Evolutionary conservation across 1,140 invertebrate species (phyloP), one percentile per base, ranked within the genome.

Genomic region (Drosophila lacteicornis): DNA sequence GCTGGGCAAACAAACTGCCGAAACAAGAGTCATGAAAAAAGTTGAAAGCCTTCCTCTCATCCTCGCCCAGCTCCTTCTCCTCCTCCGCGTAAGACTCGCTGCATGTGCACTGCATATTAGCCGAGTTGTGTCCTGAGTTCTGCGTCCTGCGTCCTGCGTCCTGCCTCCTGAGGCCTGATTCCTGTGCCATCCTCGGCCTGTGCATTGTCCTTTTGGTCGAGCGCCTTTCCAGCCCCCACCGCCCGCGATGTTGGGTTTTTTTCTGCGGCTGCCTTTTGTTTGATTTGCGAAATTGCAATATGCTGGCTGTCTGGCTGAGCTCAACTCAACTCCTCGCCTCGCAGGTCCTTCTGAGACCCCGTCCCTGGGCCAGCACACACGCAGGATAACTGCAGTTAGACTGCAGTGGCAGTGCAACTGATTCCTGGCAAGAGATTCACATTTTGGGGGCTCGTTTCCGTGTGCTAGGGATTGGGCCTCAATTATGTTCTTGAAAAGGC

Each of bases 231-330:
- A 11, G 27, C 33, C 62, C 46, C 15, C 30, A 22, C 47, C 67
- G 46, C 51, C 61, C 50, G 46, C 66, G 43, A 30, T 22, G 59
- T 61, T 62, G 38, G 63, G 40, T 51, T 84, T 75, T 80, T 79
- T 59, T 51, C 63, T 80, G 60, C 65, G 66, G 70, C 71, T 87
- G 78, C 74, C 78, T 81, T 91, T 90, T 91, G 81, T 90, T 86
- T 90, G 85, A 90, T 90, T 90, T 90, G 82, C 57, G 59, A 90
- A 90, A 90, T 84, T 90, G 86, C 85, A 90, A 90, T 90, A 90
- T 90, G 86, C 82, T 91, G 71, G 79, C 75, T 79, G 80, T 61
- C 86, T 67, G 66, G 46, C 62, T 38, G 17, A 40, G 30, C 60
- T 61, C 66, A 43, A 22, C 59, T 53, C 53, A 45, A 47, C 66